Percentiles rank a stretch among this genome's conserved stretches.
Conservation (phyloP, 2,797 vertebrate species). For the Macroramphosus scolopax region DNA sequence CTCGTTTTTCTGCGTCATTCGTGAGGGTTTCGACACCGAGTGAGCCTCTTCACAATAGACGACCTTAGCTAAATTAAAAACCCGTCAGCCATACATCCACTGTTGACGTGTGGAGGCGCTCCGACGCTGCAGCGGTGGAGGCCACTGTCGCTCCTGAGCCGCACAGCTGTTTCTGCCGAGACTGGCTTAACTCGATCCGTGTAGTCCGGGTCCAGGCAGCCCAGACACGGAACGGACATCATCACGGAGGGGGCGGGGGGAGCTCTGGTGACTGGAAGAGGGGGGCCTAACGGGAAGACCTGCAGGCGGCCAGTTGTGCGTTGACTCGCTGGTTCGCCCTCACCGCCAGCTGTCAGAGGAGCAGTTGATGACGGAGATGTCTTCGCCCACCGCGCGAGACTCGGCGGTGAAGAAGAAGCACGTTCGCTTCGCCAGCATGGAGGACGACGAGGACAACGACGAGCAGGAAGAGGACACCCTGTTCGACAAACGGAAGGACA, state of each 20-base stretch:
- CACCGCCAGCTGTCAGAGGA: background rate
- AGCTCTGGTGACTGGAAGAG: too few relatives aligned
- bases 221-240: too few relatives aligned
- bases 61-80: constrained; percentile 27
- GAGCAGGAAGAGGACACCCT: constrained; percentile 77
- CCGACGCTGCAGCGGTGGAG: background rate
- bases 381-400: constrained; percentile 45
- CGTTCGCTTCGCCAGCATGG: constrained; percentile 79
- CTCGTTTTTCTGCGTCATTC: background rate
- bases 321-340: background rate
- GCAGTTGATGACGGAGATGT: constrained; percentile 8
- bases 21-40: background rate
- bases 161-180: rapidly evolving
- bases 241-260: too few relatives aligned
- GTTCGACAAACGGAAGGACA: constrained; percentile 71
- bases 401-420: constrained; percentile 75
- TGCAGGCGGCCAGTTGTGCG: too few relatives aligned
- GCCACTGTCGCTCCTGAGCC: background rate
- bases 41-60: background rate
- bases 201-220: too few relatives aligned
- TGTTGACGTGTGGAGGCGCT: constrained; percentile 4
- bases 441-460: constrained; percentile 66
- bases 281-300: too few relatives aligned
- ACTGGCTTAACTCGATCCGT: too few relatives aligned
- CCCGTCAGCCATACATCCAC: background rate